Conservation (phyloP, 2,888 invertebrate species). For the Ophion costatus region DNA sequence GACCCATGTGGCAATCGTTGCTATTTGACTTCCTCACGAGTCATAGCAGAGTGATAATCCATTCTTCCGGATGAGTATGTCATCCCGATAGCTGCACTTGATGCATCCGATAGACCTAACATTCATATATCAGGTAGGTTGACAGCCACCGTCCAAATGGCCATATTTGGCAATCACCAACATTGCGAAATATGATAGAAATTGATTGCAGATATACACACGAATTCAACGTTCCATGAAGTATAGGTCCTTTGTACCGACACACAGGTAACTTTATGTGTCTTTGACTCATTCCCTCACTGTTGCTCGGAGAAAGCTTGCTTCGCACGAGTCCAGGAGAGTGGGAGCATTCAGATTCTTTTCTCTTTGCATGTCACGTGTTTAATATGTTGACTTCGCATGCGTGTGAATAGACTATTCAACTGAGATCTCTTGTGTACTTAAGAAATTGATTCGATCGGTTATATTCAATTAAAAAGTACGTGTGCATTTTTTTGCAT, state of each 20-base stretch:
- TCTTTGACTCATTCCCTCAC: constrained; percentile 12
- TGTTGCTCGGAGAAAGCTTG: constrained; percentile 51
- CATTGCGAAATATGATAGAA: constrained; percentile 44
- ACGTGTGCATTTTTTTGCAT: not conserved
- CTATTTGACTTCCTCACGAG: constrained; percentile 22
- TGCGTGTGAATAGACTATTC: constrained; percentile 29
- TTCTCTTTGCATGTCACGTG: constrained; percentile 32
- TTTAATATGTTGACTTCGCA: constrained; percentile 45
- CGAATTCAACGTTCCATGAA: constrained; percentile 49
- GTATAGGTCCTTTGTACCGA: constrained; percentile 27
- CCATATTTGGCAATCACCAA: constrained; percentile 54
- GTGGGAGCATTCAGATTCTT: constrained; percentile 14
- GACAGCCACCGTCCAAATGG: constrained; percentile 52
- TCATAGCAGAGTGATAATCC: constrained; percentile 33
- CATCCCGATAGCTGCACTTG: constrained; percentile 35
- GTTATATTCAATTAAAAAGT: not conserved
- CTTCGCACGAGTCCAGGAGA: constrained; percentile 33
- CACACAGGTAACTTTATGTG: not conserved
- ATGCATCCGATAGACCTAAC: not conserved
- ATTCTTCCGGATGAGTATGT: constrained; percentile 26
- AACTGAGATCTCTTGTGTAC: constrained; percentile 3
- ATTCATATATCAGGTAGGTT: constrained; percentile 37
- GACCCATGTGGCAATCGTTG: not conserved
- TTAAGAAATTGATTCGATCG: not conserved
- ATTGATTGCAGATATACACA: constrained; percentile 12